These are phyloP conservation scores for Clupea harengus DNA, from an alignment of 2,113 vertebrate species.

Conservation along the genomic window DNA sequence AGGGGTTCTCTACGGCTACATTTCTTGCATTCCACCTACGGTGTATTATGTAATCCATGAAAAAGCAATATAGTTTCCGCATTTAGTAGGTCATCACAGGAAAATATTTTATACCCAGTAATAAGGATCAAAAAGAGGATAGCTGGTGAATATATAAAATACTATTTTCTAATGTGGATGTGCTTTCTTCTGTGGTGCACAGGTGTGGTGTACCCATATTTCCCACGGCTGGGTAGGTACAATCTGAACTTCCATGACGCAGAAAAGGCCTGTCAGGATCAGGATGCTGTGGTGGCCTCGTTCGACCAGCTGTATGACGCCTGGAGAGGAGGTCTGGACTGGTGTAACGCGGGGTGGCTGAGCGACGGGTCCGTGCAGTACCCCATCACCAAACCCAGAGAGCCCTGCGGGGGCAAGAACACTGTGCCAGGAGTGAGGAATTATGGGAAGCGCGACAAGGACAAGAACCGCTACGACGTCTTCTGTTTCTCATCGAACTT, in stretches of 20 bases:
- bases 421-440: slow-evolving; percentile 85
- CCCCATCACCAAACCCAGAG: slow-evolving; percentile 87
- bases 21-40: neutral
- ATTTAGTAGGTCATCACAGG: neutral
- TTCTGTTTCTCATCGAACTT: slow-evolving; percentile 96
- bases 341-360: slow-evolving; percentile 98
- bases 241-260: slow-evolving; percentile 90
- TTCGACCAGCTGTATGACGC: slow-evolving; percentile 89
- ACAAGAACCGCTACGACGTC: slow-evolving; percentile 89
- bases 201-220: slow-evolving; percentile 93
- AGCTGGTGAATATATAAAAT: too few species aligned
- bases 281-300: slow-evolving; percentile 88
- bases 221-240: slow-evolving; percentile 86
- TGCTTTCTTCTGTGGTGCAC: neutral
- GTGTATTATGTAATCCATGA: neutral
- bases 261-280: slow-evolving; percentile 80
- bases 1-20: neutral
- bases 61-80: neutral
- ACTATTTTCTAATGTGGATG: neutral
- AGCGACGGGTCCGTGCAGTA: slow-evolving; percentile 91
- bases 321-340: slow-evolving; percentile 89
- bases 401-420: slow-evolving; percentile 89
- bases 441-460: slow-evolving; percentile 91
- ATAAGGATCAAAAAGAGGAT: neutral
- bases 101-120: neutral